Evolutionary conservation across 30 jellyfish, hydroid and myxozoan species (phyloP), one percentile per base, ranked within the genome.

Genomic region (Aurelia coerulea): DNA sequence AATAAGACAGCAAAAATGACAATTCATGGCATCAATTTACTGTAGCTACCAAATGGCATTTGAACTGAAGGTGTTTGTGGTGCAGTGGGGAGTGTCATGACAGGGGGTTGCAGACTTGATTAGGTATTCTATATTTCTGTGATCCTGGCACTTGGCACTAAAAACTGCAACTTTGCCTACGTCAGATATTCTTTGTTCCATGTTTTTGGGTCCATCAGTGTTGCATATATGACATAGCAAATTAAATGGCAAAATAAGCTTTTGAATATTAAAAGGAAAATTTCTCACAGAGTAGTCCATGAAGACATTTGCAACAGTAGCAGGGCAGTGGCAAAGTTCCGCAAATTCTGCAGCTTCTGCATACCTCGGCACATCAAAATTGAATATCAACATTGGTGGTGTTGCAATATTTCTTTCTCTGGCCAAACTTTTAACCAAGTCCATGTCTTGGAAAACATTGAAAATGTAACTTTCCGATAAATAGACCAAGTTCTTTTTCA

Each of bases 301-400:
- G 58, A 68, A 68, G 37, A 68, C 58, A 68, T 68, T 68, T 68
- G 79, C 79, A 15, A 68, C 79, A 68, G 37, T 41, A 68, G 29
- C 79, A 68, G 79, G 79, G 79, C 29, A 33, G 37, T 68, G 54
- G 31, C 17, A 68, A 68, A 68, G 79, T 68, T 33, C 50, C 37
- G 58, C 37, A 15, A 68, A 68, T 13, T 41, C 79, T 68, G 50
- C 37, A 15, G 79, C 79, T 68, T 68, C 79, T 68, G 29, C 79
- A 68, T 68, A 68, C 34, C 79, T 68, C 34, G 79, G 79, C 37
- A 68, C 37, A 68, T 68, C 79, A 68, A 68, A 68, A 33, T 68
- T 41, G 79, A 68, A 68, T 15, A 68, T 68, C 15, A 68, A 19
- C 79, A 68, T 15, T 15, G 58, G 29, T 68, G 79, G 79, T 68